These are phyloP conservation scores for Nipponia nippon DNA, from an alignment of 2,113 vertebrate species.

Conservation along the genomic window DNA sequence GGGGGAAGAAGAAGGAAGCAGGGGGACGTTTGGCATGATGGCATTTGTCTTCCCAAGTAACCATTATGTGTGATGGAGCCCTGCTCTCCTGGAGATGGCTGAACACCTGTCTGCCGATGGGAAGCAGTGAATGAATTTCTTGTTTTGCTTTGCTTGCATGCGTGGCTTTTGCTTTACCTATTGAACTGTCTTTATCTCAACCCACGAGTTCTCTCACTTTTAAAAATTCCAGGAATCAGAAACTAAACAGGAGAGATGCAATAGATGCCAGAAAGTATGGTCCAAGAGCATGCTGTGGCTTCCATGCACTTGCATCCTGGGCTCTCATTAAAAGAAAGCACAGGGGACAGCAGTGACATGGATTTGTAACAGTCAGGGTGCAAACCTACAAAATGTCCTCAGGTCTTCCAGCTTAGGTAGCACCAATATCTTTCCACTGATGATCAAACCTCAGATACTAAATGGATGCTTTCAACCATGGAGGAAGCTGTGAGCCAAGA, in stretches of 20 bases:
- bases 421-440: background rate
- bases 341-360: background rate
- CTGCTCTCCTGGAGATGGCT: too few relatives aligned
- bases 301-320: background rate
- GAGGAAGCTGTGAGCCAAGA: background rate
- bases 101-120: too few relatives aligned
- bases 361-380: background rate
- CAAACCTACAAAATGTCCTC: background rate
- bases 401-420: background rate
- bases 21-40: too few relatives aligned
- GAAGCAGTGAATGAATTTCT: too few relatives aligned
- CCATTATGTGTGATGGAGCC: too few relatives aligned
- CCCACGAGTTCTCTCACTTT: too few relatives aligned
- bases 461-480: background rate
- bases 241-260: background rate
- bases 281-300: background rate
- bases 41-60: too few relatives aligned
- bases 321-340: background rate
- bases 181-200: too few relatives aligned
- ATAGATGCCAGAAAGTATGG: background rate
- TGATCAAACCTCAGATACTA: background rate
- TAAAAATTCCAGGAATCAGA: background rate
- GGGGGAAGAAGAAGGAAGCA: too few relatives aligned
- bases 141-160: too few relatives aligned
- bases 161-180: too few relatives aligned